Evolutionary conservation across 1,140 invertebrate genomes (phyloP), one percentile per base, ranked within the genome.

Genomic region (Frieseomelitta varia): DNA sequence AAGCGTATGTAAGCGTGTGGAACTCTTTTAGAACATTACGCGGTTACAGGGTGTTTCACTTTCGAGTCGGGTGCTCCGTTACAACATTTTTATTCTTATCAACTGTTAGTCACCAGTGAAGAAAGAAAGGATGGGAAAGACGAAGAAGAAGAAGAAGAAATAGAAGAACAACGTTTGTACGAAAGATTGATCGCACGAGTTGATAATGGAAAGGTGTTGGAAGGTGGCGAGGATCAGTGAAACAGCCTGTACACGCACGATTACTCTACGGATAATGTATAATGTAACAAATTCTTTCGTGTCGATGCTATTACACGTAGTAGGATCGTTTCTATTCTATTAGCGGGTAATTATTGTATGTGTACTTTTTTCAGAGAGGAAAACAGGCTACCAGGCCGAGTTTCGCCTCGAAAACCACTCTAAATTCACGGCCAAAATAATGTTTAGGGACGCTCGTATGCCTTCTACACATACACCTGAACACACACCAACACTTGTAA

Each of bases 391-490:
- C 56, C 51, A 39, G 56, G 10, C 51, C 72, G 51, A 47, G 39
- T 47, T 24, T 61, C 61, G 53, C 24, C 74, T 58, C 81, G 53
- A 76, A 47, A 8, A 63, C 51, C 76, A 72, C 87, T 76, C 72
- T 69, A 78, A 85, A 87, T 83, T 88, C 86, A 88, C 82, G 87
- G 87, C 87, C 87, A 88, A 85, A 88, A 53, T 88, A 87, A 86
- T 47, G 53, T 77, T 77, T 88, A 85, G 87, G 67, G 65, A 65
- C 77, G 77, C 77, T 77, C 81, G 87, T 79, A 87, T 85, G 87
- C 82, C 86, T 85, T 88, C 69, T 87, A 87, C 39, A 65, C 82
- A 71, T 77, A 88, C 53, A 56, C 58, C 56, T 39, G 34, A 39
- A 79, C 81, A 80, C 71, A 73, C 61, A 79, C 27, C 21, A 21